These are phyloP conservation scores for Holocentrus rufus DNA, from an alignment of 2,797 vertebrate species.

Conservation along the genomic window DNA sequence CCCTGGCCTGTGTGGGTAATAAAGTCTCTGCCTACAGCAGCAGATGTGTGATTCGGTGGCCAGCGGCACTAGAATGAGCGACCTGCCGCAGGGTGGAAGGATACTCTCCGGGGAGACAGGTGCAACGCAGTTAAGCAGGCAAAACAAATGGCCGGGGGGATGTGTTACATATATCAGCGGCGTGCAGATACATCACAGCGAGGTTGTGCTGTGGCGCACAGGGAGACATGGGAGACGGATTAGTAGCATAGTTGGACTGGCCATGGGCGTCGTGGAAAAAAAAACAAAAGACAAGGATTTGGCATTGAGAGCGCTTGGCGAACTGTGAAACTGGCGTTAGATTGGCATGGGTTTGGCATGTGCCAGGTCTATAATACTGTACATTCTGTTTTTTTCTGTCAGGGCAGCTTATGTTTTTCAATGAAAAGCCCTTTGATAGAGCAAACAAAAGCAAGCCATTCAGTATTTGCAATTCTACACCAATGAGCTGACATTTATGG, in stretches of 20 bases:
- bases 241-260: constrained; percentile 13
- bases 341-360: constrained; percentile 3
- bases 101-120: constrained; percentile 37
- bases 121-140: constrained; percentile 34
- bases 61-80: constrained; percentile 38
- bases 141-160: constrained; percentile 55
- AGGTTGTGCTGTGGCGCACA: background rate
- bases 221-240: background rate
- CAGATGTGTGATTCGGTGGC: constrained; percentile 48
- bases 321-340: constrained; percentile 11
- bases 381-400: background rate
- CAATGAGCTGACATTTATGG: constrained; percentile 28
- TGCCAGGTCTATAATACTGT: background rate
- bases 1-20: constrained; percentile 61
- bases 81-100: constrained; percentile 21
- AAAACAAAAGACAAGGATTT: constrained; percentile 15
- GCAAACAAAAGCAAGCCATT: constrained; percentile 18
- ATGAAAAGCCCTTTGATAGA: constrained; percentile 18
- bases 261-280: background rate
- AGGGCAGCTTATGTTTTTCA: constrained; percentile 11
- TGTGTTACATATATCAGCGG: constrained; percentile 26
- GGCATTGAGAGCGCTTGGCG: background rate
- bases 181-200: constrained; percentile 16
- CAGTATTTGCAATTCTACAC: constrained; percentile 17
- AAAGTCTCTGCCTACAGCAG: constrained; percentile 62